phyloP scores from a whole-genome alignment of 1,140 invertebrate species.

The Heliconius congener region DNA sequence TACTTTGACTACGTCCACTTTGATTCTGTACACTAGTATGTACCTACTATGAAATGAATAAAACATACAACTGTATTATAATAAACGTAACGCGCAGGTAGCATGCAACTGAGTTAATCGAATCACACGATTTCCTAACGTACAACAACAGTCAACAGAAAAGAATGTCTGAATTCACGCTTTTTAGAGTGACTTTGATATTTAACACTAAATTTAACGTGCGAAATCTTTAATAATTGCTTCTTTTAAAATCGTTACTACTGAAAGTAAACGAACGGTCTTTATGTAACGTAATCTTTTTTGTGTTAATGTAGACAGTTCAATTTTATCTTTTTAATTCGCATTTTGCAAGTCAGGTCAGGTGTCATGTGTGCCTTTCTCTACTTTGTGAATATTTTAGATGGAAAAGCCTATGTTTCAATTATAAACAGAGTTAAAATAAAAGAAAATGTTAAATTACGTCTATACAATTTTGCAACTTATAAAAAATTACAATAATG shows the following conservation, averaged over 20 bases:
- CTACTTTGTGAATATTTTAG: too few species aligned
- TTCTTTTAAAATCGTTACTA: neutral
- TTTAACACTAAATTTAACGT: neutral
- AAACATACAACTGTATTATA: neutral
- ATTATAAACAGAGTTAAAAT: too few species aligned
- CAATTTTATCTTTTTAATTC: neutral
- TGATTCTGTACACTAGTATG: neutral
- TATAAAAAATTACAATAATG: neutral
- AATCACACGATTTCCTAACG: constrained; percentile 18
- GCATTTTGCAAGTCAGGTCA: neutral
- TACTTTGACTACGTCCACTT: neutral
- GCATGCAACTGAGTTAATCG: constrained; percentile 13
- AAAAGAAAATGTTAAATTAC: neutral
- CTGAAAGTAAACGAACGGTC: neutral
- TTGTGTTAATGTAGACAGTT: neutral
- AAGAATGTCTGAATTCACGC: constrained; percentile 18
- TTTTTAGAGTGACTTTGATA: constrained; percentile 1
- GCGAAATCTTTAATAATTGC: constrained; percentile 6
- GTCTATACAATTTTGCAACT: neutral
- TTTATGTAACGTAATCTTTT: neutral
- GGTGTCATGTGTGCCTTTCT: neutral
- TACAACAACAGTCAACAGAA: neutral
- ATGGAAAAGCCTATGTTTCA: too few species aligned
- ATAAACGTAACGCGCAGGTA: constrained; percentile 17
- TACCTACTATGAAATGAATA: neutral